phyloP scores from a whole-genome alignment of 2,113 vertebrate species.

The Perognathus longimembris region DNA sequence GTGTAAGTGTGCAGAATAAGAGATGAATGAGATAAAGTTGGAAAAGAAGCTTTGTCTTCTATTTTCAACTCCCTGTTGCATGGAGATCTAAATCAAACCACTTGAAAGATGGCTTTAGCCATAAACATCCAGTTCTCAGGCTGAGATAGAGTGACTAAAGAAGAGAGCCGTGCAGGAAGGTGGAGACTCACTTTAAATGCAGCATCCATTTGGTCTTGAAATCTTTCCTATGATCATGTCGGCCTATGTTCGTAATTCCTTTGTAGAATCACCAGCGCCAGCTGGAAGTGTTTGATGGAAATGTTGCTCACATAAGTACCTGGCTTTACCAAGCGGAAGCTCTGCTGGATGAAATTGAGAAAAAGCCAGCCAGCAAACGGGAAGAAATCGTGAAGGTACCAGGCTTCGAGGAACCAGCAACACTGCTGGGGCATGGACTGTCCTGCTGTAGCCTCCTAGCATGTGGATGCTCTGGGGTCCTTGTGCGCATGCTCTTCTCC shows the following conservation, averaged over 20 bases:
- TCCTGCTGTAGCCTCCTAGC: background rate
- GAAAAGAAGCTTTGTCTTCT: background rate
- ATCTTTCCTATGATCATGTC: background rate
- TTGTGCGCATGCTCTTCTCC: background rate
- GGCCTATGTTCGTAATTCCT: constrained; percentile 26
- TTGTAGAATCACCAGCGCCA: constrained; percentile 94
- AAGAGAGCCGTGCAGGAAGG: background rate
- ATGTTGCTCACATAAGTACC: constrained; percentile 98
- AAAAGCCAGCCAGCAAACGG: constrained; percentile 89
- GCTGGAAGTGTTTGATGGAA: constrained; percentile 97
- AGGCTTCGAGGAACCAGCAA: fast-evolving
- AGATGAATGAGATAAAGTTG: constrained; percentile 19
- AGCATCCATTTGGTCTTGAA: background rate
- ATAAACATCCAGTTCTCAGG: background rate
- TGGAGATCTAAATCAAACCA: background rate
- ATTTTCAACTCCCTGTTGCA: background rate
- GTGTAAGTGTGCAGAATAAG: background rate
- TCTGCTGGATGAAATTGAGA: constrained; percentile 95
- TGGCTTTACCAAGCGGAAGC: constrained; percentile 99
- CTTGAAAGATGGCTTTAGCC: background rate
- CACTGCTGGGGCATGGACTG: background rate
- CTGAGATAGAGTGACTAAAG: background rate
- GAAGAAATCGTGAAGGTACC: constrained; percentile 94
- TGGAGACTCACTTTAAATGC: background rate
- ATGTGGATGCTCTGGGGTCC: background rate